Base-by-base conservation (phyloP, 1,140 invertebrate species). In the Bombyx mori region DNA sequence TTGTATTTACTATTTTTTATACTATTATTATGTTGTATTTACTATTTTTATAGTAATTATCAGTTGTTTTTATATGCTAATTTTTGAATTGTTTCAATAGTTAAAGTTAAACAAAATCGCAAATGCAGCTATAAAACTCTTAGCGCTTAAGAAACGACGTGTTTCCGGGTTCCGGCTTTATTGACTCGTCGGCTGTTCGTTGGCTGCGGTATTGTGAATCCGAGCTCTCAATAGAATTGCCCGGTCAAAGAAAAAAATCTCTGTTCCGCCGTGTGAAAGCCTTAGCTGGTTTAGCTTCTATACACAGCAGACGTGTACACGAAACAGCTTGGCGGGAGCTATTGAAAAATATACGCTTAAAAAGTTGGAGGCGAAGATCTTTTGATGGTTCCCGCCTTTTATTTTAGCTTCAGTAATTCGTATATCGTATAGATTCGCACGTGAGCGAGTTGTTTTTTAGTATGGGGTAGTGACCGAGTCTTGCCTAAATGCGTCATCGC, bases 141-240 rank as follows among this genome's bases (percentile, higher is more conserved):
- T 12, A 35, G 56, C 45, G 47, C 35, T 47, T 44, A 26, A 22
- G 10, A 47, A 56, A 43, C 9, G 26, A 9, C 43, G 48, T 64
- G 60, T 62, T 69, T 62, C 57, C 61, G 52, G 51, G 62, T 44
- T 57, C 57, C 60, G 60, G 60, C 60, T 68, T 71, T 73, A 71
- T 72, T 72, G 69, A 69, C 62, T 61, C 57, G 52, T 56, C 61
- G 56, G 57, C 62, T 58, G 52, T 71, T 73, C 70, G 71, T 72
- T 77, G 58, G 63, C 57, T 58, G 50, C 63, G 64, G 58, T 66
- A 72, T 68, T 73, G 61, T 71, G 63, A 52, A 63, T 62, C 57
- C 58, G 55, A 55, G 72, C 60, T 62, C 68, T 82, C 72, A 77
- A 79, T 75, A 71, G 69, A 71, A 75, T 69, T 69, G 63, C 69